Conservation (phyloP, 2,888 invertebrate genomes). For the Synergus umbraculus region DNA sequence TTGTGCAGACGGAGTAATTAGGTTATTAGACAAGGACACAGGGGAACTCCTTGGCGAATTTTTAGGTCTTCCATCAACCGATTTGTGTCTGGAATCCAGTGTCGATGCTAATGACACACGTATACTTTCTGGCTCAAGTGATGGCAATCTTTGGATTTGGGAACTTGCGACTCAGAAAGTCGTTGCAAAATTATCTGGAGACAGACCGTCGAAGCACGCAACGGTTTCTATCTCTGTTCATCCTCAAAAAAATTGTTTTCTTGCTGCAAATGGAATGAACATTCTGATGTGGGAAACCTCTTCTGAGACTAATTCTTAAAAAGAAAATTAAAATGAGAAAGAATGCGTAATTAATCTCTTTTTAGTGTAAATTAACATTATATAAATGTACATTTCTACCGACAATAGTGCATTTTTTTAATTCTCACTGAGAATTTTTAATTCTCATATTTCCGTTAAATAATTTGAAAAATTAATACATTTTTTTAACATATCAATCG, state of each 20-base stretch:
- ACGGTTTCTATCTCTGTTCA: slow-evolving; percentile 86
- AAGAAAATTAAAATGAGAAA: background rate
- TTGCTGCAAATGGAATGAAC: slow-evolving; percentile 87
- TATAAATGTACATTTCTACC: background rate
- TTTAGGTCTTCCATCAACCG: slow-evolving; percentile 88
- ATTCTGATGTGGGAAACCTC: slow-evolving; percentile 82
- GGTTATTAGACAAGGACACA: slow-evolving; percentile 92
- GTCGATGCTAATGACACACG: slow-evolving; percentile 90
- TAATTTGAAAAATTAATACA: no score
- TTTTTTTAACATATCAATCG: no score
- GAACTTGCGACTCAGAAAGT: slow-evolving; percentile 89
- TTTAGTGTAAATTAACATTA: background rate
- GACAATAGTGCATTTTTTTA: background rate
- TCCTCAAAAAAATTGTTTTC: slow-evolving; percentile 85
- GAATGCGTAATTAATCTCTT: background rate
- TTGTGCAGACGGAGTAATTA: slow-evolving; percentile 89
- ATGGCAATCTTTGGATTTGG: slow-evolving; percentile 92
- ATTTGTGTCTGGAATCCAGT: slow-evolving; percentile 92
- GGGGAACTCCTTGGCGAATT: slow-evolving; percentile 89
- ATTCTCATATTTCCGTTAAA: no score
- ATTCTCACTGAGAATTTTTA: background rate
- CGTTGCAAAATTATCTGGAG: slow-evolving; percentile 72
- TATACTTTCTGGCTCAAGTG: slow-evolving; percentile 93
- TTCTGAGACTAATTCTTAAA: background rate
- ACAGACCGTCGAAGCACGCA: slow-evolving; percentile 73